These are phyloP conservation scores for Burhinus oedicnemus DNA, from an alignment of 2,113 vertebrate genomes.

Conservation along the genomic window DNA sequence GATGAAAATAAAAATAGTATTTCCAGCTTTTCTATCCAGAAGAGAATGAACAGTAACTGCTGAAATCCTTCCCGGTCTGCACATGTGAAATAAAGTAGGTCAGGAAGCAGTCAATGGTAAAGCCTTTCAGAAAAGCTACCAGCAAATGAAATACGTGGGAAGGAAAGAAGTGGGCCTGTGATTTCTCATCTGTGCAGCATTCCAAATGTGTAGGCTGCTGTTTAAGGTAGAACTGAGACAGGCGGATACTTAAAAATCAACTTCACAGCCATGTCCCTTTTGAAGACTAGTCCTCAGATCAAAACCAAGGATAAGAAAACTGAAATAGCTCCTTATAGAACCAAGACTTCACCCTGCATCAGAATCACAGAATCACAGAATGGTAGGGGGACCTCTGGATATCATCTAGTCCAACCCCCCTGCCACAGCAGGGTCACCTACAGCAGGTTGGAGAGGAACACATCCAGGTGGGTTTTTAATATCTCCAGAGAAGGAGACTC, in stretches of 20 bases:
- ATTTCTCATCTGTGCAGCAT: background rate
- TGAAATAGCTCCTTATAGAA: background rate
- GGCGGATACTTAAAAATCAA: background rate
- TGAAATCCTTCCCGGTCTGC: background rate
- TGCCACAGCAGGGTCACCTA: background rate
- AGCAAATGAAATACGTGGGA: background rate
- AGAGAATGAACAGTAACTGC: background rate
- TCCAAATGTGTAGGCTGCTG: background rate
- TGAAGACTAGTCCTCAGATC: background rate
- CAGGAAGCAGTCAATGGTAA: slow-evolving; percentile 24
- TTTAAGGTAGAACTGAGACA: slow-evolving; percentile 18
- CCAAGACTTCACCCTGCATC: background rate
- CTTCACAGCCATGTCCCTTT: background rate
- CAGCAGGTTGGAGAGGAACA: background rate
- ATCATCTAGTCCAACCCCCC: background rate
- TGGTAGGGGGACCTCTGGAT: background rate
- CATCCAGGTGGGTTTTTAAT: background rate
- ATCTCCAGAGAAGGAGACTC: background rate
- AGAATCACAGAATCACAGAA: background rate
- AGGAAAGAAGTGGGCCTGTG: background rate
- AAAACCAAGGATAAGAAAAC: background rate
- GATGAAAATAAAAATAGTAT: background rate
- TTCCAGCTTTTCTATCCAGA: background rate
- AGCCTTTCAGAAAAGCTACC: slow-evolving; percentile 19
- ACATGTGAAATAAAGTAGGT: slow-evolving; percentile 14